Evolutionary conservation across 2,113 vertebrate species (phyloP).

Genomic region (Mirounga angustirostris): DNA sequence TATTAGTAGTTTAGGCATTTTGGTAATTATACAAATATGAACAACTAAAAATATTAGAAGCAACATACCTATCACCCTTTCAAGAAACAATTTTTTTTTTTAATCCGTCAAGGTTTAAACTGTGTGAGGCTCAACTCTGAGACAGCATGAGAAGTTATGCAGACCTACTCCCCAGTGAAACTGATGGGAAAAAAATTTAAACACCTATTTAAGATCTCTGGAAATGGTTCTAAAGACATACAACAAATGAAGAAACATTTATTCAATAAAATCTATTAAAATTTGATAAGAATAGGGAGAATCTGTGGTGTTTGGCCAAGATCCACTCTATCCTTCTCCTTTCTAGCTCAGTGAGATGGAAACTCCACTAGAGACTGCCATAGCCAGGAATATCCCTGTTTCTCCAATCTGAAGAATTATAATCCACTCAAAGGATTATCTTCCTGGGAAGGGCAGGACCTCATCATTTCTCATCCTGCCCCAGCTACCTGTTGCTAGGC

Average conservation of each 20-base stretch:
- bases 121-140: neutral
- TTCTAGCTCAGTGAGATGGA: neutral
- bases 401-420: neutral
- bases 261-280: neutral
- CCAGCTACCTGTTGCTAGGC: neutral
- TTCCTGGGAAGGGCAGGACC: neutral
- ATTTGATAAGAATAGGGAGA: neutral
- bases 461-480: neutral
- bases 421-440: neutral
- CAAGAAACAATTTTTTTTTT: neutral
- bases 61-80: neutral
- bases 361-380: neutral
- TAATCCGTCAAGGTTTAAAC: neutral
- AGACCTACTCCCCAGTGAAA: neutral
- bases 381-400: neutral
- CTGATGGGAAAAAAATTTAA: neutral
- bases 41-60: neutral
- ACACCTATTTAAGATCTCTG: neutral
- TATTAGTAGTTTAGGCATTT: neutral
- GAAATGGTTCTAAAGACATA: neutral
- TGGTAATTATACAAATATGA: neutral
- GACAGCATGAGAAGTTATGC: neutral
- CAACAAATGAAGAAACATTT: neutral
- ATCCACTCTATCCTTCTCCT: neutral
- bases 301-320: neutral